Percentiles rank a stretch among this genome's conserved stretches.
phyloP scores from a whole-genome alignment of 2,888 invertebrate species.

The Nasonovia ribisnigri region DNA sequence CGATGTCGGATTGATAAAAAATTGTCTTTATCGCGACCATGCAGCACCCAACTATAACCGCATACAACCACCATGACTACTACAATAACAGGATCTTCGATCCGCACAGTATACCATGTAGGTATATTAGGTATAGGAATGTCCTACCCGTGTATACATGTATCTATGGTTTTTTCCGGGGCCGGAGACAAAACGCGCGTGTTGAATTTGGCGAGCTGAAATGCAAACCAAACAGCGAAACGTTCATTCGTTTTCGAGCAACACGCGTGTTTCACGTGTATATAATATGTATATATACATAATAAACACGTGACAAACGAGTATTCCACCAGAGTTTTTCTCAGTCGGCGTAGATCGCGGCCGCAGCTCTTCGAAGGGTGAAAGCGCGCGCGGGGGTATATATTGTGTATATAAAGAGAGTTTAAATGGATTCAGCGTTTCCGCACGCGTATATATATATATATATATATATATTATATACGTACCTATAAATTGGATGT shows the following conservation, averaged over 20 bases:
- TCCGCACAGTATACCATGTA: too few relatives aligned
- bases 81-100: too few relatives aligned
- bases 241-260: neutral
- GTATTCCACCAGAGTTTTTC: neutral
- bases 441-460: neutral
- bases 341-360: neutral
- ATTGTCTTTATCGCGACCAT: too few relatives aligned
- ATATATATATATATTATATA: too few relatives aligned
- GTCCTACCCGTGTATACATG: neutral
- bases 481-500: too few relatives aligned
- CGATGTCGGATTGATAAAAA: too few relatives aligned
- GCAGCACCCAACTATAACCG: too few relatives aligned
- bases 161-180: neutral
- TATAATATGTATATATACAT: neutral
- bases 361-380: neutral
- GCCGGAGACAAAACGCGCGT: neutral
- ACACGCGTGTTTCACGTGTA: neutral
- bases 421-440: conserved; percentile 10
- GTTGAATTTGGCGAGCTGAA: neutral
- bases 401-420: neutral
- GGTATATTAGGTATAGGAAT: too few relatives aligned
- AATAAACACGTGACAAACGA: neutral
- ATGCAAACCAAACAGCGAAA: neutral
- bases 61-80: too few relatives aligned
- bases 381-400: neutral